Base-by-base conservation (phyloP, 2,888 invertebrate genomes). In the Agapetus fuscipes region DNA sequence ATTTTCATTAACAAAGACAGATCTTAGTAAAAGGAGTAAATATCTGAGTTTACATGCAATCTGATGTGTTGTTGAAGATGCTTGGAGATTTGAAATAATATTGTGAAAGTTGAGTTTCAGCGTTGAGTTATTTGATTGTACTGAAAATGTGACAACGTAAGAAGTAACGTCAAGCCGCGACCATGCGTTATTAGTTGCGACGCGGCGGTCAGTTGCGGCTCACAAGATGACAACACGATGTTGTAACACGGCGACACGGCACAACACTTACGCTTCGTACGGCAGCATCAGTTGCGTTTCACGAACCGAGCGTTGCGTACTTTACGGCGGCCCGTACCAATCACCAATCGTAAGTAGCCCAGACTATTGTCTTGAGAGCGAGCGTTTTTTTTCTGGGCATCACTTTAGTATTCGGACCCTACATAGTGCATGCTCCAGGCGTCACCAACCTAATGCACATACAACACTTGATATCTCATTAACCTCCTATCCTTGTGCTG, bases 261-360 rank as follows among this genome's bases (percentile, higher is more conserved):
- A 9, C 20, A 20, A 9, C n/a, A n/a, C n/a, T n/a, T n/a, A n/a
- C n/a, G n/a, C n/a, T n/a, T 4, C 20, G 20, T 20, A 9, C 20
- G 9, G 20, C 20, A 9, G 20, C 20, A 27, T 15, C 34, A 33
- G 41, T 41, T 34, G 27, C 41, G 41, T 45, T 41, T 6, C 20
- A 20, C 20, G 20, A n/a, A n/a, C n/a, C n/a, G n/a, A n/a, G n/a
- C n/a, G 20, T 20, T 9, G 20, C 9, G 9, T 20, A 20, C 9
- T 9, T 20, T 4, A 4, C 20, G 20, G 20, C 20, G 5, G 5
- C 9, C 5, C 20, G 20, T 20, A 20, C 4, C 9, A 6, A 9
- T 20, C 20, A 31, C 20, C 27, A 47, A 47, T 47, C 47, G 47
- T 47, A 47, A 47, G 47, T 47, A 47, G 43, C 39, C 38, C 44